Conservation (phyloP, 2,797 vertebrate species). For the Distichodus sexfasciatus region DNA sequence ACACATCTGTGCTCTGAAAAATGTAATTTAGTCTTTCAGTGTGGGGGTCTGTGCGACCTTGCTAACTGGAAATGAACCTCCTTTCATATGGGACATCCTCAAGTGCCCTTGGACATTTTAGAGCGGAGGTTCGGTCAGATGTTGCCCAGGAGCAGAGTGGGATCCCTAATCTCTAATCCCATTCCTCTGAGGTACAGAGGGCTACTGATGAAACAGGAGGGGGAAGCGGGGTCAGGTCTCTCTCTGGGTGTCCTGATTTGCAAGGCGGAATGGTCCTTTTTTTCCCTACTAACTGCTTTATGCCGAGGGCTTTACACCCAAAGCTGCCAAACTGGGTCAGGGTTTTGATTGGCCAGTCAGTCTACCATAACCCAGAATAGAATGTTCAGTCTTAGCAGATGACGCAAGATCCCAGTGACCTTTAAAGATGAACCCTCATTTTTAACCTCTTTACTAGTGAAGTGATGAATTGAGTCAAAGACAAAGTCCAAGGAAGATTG, state of each 20-base stretch:
- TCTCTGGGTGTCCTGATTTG: slow-evolving; percentile 40
- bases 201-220: slow-evolving; percentile 19
- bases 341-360: slow-evolving; percentile 15
- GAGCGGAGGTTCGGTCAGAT: slow-evolving; percentile 14
- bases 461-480: too few relatives aligned
- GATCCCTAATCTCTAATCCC: slow-evolving; percentile 35
- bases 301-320: slow-evolving; percentile 22
- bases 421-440: slow-evolving; percentile 1
- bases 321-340: slow-evolving; percentile 44
- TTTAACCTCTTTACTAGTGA: too few relatives aligned
- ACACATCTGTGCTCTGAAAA: slow-evolving; percentile 12
- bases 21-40: slow-evolving; percentile 35
- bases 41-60: slow-evolving; percentile 34
- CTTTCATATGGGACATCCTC: slow-evolving; percentile 22
- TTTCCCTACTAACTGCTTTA: slow-evolving; percentile 15
- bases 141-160: slow-evolving; percentile 15
- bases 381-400: neutral
- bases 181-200: slow-evolving; percentile 18
- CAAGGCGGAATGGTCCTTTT: slow-evolving; percentile 32
- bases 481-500: too few relatives aligned
- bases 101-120: slow-evolving; percentile 1
- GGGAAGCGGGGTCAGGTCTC: slow-evolving; percentile 18
- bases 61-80: slow-evolving; percentile 30
- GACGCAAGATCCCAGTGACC: neutral
- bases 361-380: slow-evolving; percentile 19